Evolutionary conservation across 2,797 vertebrate species (phyloP).

Genomic region (Ctenopoma multispine): DNA sequence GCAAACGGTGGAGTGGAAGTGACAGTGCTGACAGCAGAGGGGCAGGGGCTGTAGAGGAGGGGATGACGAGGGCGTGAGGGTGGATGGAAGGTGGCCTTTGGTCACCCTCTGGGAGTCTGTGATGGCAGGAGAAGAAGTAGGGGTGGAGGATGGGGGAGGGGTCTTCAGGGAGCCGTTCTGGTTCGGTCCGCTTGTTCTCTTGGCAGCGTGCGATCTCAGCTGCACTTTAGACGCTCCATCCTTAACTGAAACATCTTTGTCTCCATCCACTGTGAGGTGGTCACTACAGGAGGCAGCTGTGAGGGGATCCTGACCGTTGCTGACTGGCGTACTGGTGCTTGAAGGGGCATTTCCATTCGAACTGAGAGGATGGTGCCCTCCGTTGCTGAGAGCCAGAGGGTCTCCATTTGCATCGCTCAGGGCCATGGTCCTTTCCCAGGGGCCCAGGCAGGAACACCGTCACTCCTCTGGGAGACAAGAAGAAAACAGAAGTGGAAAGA

Average conservation of each 20-base stretch:
- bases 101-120: slow-evolving; percentile 84
- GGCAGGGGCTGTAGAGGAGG: slow-evolving; percentile 47
- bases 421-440: slow-evolving; percentile 85
- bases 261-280: slow-evolving; percentile 27
- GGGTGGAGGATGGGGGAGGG: slow-evolving; percentile 63
- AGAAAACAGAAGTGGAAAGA: neutral
- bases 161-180: slow-evolving; percentile 86
- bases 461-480: slow-evolving; percentile 67
- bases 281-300: slow-evolving; percentile 23
- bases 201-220: slow-evolving; percentile 21
- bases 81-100: slow-evolving; percentile 59
- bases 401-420: slow-evolving; percentile 83
- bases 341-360: slow-evolving; percentile 49
- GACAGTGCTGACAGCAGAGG: slow-evolving; percentile 88
- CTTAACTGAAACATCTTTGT: slow-evolving; percentile 45
- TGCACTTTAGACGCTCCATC: slow-evolving; percentile 10
- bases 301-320: slow-evolving; percentile 49
- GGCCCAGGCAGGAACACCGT: slow-evolving; percentile 46
- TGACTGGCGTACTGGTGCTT: slow-evolving; percentile 4
- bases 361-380: slow-evolving; percentile 67
- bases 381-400: slow-evolving; percentile 83
- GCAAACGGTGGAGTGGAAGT: slow-evolving; percentile 84
- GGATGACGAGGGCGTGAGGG: slow-evolving; percentile 38
- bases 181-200: slow-evolving; percentile 57
- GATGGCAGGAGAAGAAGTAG: slow-evolving; percentile 64